These are phyloP conservation scores for Rhynchonycteris naso DNA, from an alignment of 2,797 vertebrate genomes.

Conservation along the genomic window DNA sequence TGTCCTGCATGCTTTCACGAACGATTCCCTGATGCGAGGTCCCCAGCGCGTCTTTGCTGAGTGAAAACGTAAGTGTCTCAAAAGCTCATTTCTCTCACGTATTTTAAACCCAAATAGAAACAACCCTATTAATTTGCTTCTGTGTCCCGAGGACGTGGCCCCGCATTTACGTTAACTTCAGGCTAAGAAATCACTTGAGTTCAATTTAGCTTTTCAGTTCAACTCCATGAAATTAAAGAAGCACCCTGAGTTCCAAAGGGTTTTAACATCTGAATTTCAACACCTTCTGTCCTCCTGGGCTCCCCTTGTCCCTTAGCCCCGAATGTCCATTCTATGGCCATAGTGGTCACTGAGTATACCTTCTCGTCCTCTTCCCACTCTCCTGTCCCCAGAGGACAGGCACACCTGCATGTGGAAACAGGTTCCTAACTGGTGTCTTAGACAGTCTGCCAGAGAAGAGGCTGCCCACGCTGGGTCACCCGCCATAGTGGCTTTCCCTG, in stretches of 20 bases:
- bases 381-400: background rate
- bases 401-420: background rate
- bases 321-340: background rate
- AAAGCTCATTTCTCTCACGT: background rate
- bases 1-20: background rate
- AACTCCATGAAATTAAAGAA: background rate
- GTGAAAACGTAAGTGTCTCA: slow-evolving; percentile 54
- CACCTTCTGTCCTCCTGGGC: background rate
- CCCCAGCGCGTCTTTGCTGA: slow-evolving; percentile 29
- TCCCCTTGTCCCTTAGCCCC: background rate
- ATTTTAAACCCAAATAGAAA: slow-evolving; percentile 5
- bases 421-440: background rate
- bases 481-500: background rate
- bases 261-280: background rate
- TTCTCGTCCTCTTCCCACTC: background rate
- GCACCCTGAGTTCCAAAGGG: background rate
- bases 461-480: background rate
- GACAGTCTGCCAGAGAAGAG: background rate
- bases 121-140: background rate
- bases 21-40: slow-evolving; percentile 9
- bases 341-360: background rate
- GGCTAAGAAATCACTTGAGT: background rate
- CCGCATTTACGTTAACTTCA: background rate
- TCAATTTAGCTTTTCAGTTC: background rate
- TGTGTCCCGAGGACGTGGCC: background rate